Base-by-base conservation (phyloP, 2,113 vertebrate genomes). In the Podocnemis expansa region DNA sequence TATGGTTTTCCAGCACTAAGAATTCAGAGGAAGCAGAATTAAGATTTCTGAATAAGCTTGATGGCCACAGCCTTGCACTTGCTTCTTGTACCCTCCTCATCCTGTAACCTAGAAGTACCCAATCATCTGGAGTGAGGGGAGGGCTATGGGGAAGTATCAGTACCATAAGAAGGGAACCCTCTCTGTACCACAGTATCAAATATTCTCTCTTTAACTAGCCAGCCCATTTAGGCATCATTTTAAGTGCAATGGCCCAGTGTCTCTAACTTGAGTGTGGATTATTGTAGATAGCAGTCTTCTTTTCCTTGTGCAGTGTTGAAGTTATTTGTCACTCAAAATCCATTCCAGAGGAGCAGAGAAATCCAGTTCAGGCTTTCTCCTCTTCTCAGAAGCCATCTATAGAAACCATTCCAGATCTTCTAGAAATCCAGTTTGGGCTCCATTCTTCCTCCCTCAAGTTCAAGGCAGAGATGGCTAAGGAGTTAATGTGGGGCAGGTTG, bases 361-460 rank as follows among this genome's bases (percentile, higher is more conserved):
- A 75, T 47, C 34, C 38, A 38, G 29, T 79, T 29, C 19, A 41
- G 51, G 49, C 29, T 51, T 84, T 51, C 10, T 70, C 38, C 34
- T 45, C 11, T 43, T 80, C 91, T 85, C 87, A 78, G 87, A 56
- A 85, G 47, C 47, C 55, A 21, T 25, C 29, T 25, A 10, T 54
- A 54, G 78, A 85, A 55, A 45, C 27, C 45, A 88, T 90, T 84
- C 85, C 89, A 95, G 85, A 89, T 49, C 79, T 87, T 79, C 41
- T 3, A 0, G 89, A 89, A 84, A 80, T 96, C 88, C 87, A 1
- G 0, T 89, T 96, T 95, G 16, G 14, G 89, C 29, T 19, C 93
- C 88, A 94, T 87, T 95, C 96, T 95, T 97, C 95, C 97, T 96
- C 91, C 94, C 95, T 97, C 97, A 96, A 94, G 94, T 97, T 88